Evolutionary conservation across 2,113 vertebrate genomes (phyloP), one percentile per base, ranked within the genome.

Genomic region (Hydrochoerus hydrochaeris): DNA sequence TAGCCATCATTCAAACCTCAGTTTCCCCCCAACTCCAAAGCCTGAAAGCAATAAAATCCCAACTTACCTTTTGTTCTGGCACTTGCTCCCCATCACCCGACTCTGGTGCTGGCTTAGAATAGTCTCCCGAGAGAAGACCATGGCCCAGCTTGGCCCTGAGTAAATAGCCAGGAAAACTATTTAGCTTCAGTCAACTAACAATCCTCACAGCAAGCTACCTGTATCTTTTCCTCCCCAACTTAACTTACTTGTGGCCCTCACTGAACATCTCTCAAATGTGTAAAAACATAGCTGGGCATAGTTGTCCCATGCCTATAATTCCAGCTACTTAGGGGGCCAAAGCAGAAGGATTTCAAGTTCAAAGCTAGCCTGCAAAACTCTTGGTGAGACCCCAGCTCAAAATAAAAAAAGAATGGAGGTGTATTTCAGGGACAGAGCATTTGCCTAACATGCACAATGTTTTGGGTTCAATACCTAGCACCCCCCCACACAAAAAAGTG

Each of bases 81-180:
- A 97, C 98, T 95, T 99, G 98, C 62, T 99, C 99, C 13, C 97
- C 98, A 52, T 99, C 99, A 75, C 98, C 99, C 10, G 98, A 97
- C 83, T 99, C 99, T 17, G 97, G 97, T 60, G 98, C 98, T 80
- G 99, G 99, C 98, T 99, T 99, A 92, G 99, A 99, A 98, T 99
- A 99, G 62, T 99, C 99, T 63, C 99, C 99, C n/a, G 99, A 99
- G 96, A 99, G 98, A 90, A 99, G 98, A 46, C 99, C 99, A 4
- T 99, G 99, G 69, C 99, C 99, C 65, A 99, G 98, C 97, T 99
- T 99, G 97, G 99, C 99, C 98, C 99, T 99, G 98, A 0, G 65
- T 97, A 28, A 62, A 97, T 4, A 62, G 71, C 67, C 85, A 65
- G 88, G 69, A 91, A 92, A 90, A 82, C 26, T 24, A 73, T 0